Evolutionary conservation across 1,140 invertebrate species (phyloP), one percentile per base, ranked within the genome.

Genomic region (Zaprionus kolodkinae): DNA sequence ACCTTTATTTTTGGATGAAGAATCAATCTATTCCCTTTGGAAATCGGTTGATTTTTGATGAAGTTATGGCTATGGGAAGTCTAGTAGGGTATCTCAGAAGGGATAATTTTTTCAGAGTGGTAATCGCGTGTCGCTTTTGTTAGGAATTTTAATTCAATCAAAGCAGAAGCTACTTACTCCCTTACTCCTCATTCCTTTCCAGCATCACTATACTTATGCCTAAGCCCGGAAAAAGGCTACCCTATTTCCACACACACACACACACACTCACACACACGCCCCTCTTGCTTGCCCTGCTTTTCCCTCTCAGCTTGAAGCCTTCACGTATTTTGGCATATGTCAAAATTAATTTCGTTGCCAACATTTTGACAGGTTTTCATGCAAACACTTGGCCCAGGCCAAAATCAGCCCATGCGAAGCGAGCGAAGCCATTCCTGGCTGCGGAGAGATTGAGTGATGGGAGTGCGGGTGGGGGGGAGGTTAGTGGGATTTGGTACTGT

Each of bases 301-400:
- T 45, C 33, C 45, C 38, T 50, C 50, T 52, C 48, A 17, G 27
- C 30, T 63, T 66, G 67, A 63, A 66, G 64, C 62, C 83, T 77
- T 82, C 73, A 83, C 77, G 79, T 75, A 79, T 83, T 87, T 76
- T 87, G 83, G 79, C 83, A 88, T 77, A 77, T 87, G 83, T 87
- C 83, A 87, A 87, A 87, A 87, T 87, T 87, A 87, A 87, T 87
- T 87, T 80, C 80, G 73, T 75, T 75, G 69, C 70, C 73, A 88
- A 79, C 86, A 83, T 87, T 87, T 87, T 87, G 83, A 87, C 79
- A 86, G 79, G 66, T 78, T 83, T 77, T 88, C 84, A 77, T 77
- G 70, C 73, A 79, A 86, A 87, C 66, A 78, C 76, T 78, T 75
- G 72, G 72, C 72, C 66, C 60, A 59, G 54, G 1, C 6, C 35